Evolutionary conservation across 35 echinoderm and acorn worm genomes (phyloP).

Genomic region (Ophioderma brevispina): DNA sequence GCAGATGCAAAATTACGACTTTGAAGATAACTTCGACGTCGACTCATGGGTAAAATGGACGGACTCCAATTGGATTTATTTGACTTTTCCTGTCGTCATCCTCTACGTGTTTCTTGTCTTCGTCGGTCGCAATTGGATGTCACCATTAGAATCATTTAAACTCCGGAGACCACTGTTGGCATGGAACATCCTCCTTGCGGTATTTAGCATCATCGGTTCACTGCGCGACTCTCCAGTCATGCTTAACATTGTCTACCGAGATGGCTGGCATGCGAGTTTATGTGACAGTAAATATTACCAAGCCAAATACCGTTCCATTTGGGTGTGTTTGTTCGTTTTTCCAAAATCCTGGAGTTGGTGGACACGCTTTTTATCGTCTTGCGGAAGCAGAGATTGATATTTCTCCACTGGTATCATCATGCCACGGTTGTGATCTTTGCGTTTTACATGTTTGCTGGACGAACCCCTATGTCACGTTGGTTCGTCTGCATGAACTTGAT

Average conservation of each 20-base stretch:
- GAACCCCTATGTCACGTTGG: conserved; percentile 62
- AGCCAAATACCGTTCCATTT: conserved; percentile 59
- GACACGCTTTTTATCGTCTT: conserved; percentile 89
- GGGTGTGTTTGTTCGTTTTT: conserved; percentile 76
- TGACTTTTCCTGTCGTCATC: conserved; percentile 48
- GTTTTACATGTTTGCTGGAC: conserved; percentile 56
- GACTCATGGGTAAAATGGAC: conserved; percentile 61
- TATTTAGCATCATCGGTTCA: conserved; percentile 74
- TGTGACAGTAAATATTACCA: conserved; percentile 75
- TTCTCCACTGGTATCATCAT: conserved; percentile 98
- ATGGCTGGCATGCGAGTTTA: conserved; percentile 68
- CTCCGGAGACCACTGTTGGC: conserved; percentile 59
- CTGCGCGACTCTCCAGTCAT: conserved; percentile 51
- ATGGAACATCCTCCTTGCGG: conserved; percentile 80
- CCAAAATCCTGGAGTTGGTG: conserved; percentile 85
- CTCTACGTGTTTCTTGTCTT: conserved; percentile 70
- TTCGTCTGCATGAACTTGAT: conserved; percentile 86
- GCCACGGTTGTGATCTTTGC: conserved; percentile 76
- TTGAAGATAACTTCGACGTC: conserved; percentile 54
- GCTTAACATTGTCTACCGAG: conserved; percentile 1
- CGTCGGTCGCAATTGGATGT: conserved; percentile 57
- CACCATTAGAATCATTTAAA: conserved; percentile 41
- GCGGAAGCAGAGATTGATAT: conserved; percentile 91
- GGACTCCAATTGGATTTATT: background rate
- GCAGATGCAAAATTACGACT: conserved; percentile 33